These are phyloP conservation scores for Machaerirhynchus nigripectus DNA, from an alignment of 2,113 vertebrate species.

Conservation along the genomic window DNA sequence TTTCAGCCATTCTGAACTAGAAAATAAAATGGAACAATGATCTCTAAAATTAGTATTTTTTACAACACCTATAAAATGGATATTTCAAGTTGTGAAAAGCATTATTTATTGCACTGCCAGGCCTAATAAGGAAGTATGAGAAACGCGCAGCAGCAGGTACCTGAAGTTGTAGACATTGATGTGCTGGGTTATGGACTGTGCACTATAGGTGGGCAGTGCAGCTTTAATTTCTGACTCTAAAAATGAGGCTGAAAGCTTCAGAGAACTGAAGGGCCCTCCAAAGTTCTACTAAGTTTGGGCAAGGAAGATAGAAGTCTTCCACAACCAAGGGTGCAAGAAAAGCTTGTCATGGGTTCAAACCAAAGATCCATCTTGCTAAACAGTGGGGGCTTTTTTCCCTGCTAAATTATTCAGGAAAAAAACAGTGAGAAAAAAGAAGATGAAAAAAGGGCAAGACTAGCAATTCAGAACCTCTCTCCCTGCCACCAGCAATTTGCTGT, in stretches of 20 bases:
- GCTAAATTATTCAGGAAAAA: neutral
- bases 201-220: neutral
- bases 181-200: rapidly evolving
- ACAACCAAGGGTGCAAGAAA: neutral
- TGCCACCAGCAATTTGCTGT: neutral
- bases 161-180: neutral
- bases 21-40: neutral
- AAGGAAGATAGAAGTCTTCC: neutral
- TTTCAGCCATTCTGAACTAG: neutral
- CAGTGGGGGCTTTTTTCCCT: rapidly evolving
- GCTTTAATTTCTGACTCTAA: neutral
- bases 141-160: neutral
- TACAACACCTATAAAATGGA: neutral
- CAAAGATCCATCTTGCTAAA: neutral
- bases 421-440: neutral
- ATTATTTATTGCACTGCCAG: neutral
- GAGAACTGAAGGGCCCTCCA: neutral
- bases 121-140: neutral
- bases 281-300: neutral
- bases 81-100: neutral
- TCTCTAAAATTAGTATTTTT: neutral
- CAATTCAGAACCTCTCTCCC: neutral
- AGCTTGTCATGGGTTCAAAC: neutral
- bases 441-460: neutral
- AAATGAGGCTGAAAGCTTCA: neutral